phyloP scores from a whole-genome alignment of 2,888 invertebrate species.

The Epistrophe eligans region DNA sequence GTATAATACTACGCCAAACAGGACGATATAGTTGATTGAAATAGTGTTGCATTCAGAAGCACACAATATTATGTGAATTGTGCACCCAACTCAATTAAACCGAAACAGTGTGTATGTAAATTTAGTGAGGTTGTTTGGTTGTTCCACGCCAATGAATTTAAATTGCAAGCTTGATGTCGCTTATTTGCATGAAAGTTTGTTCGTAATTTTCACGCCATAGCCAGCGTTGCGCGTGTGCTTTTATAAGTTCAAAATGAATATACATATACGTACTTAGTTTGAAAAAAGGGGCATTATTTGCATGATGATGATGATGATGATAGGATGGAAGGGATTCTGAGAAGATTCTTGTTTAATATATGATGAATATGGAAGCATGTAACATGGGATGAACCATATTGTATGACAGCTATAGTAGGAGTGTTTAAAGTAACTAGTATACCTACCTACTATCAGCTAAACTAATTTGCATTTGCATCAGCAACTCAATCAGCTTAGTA shows the following conservation, averaged over 20 bases:
- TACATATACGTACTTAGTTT: background rate
- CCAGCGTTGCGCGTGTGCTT: slow-evolving; percentile 21
- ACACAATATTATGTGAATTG: background rate
- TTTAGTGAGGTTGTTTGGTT: slow-evolving; percentile 10
- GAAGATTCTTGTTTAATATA: slow-evolving; percentile 13
- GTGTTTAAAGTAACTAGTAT: slow-evolving; percentile 10
- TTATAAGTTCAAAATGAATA: slow-evolving; percentile 1
- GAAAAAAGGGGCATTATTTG: slow-evolving; percentile 12
- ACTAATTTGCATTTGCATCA: slow-evolving; percentile 25
- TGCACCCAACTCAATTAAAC: slow-evolving; percentile 19
- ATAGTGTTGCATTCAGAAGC: slow-evolving; percentile 4
- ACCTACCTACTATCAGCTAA: background rate
- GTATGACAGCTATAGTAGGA: background rate
- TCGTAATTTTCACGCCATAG: slow-evolving; percentile 49
- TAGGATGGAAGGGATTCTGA: slow-evolving; percentile 7
- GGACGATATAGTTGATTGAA: background rate
- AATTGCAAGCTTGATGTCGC: slow-evolving; percentile 55
- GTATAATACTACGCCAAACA: background rate
- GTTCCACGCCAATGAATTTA: slow-evolving; percentile 49
- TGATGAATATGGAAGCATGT: slow-evolving; percentile 16
- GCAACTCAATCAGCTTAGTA: slow-evolving; percentile 12
- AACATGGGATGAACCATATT: slow-evolving; percentile 16
- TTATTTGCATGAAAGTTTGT: slow-evolving; percentile 51
- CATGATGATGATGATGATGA: background rate
- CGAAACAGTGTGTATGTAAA: background rate